Percentiles rank a stretch among this genome's conserved stretches.
These are phyloP conservation scores for Tuta absoluta DNA, from an alignment of 2,888 invertebrate genomes.

Conservation along the genomic window DNA sequence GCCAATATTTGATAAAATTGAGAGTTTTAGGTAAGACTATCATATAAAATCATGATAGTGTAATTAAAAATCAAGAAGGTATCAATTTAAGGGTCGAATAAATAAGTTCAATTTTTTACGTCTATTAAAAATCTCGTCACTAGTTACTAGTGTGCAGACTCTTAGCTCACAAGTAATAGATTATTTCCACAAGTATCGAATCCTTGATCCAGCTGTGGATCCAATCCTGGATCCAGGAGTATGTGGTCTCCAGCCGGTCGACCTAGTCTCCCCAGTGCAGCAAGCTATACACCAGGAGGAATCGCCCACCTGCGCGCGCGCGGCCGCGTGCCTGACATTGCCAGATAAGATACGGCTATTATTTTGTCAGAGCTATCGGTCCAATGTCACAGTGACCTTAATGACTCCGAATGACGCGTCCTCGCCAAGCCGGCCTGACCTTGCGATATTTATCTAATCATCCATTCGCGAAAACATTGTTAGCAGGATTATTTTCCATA, in stretches of 20 bases:
- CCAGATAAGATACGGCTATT: constrained; percentile 79
- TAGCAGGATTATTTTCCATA: constrained; percentile 46
- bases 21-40: too few species aligned
- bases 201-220: too few species aligned
- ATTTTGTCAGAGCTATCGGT: constrained; percentile 76
- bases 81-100: too few species aligned
- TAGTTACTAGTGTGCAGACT: too few species aligned
- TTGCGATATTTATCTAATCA: constrained; percentile 80
- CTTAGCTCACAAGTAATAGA: too few species aligned
- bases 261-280: too few species aligned
- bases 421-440: constrained; percentile 71
- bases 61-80: too few species aligned
- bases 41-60: too few species aligned
- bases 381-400: constrained; percentile 81
- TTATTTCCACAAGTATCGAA: too few species aligned
- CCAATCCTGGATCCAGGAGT: background rate
- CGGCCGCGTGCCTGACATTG: constrained; percentile 75
- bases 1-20: too few species aligned
- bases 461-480: constrained; percentile 68
- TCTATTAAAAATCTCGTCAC: too few species aligned
- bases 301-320: constrained; percentile 77
- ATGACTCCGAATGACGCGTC: constrained; percentile 76
- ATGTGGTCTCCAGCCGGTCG: background rate
- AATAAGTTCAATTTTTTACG: too few species aligned
- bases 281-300: constrained; percentile 51